Percentiles rank a stretch among this genome's conserved stretches.
These are phyloP conservation scores for Holcopasites calliopsidis DNA, from an alignment of 1,140 invertebrate genomes.

Conservation along the genomic window DNA sequence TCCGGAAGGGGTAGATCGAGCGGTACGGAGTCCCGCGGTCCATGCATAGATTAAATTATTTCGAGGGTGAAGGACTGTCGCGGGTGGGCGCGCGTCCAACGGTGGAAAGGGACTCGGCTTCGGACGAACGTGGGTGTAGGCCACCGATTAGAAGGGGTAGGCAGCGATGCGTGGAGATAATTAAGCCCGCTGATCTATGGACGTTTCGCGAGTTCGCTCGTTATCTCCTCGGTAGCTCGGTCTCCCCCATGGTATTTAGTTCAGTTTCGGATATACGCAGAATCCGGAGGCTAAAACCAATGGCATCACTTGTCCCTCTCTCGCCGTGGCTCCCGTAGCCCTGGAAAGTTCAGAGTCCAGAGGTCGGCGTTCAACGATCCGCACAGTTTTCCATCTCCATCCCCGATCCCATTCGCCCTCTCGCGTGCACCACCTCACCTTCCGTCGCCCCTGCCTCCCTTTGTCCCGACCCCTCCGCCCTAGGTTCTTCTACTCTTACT, in stretches of 20 bases:
- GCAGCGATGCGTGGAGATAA: slow-evolving; percentile 78
- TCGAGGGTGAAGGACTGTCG: slow-evolving; percentile 31
- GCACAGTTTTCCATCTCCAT: slow-evolving; percentile 75
- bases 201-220: slow-evolving; percentile 80
- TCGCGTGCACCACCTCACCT: slow-evolving; percentile 44
- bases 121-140: slow-evolving; percentile 55
- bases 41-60: slow-evolving; percentile 31
- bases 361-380: slow-evolving; percentile 79
- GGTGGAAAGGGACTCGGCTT: slow-evolving; percentile 46
- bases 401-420: slow-evolving; percentile 61
- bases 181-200: slow-evolving; percentile 79
- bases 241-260: slow-evolving; percentile 74
- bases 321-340: slow-evolving; percentile 45
- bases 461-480: slow-evolving; percentile 46
- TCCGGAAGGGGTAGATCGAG: neutral
- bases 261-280: slow-evolving; percentile 76
- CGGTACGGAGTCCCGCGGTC: neutral
- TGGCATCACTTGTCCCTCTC: slow-evolving; percentile 61
- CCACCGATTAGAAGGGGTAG: slow-evolving; percentile 65
- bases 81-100: slow-evolving; percentile 19
- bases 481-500: slow-evolving; percentile 75
- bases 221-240: slow-evolving; percentile 77
- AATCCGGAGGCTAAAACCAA: slow-evolving; percentile 68
- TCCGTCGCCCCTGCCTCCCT: slow-evolving; percentile 33
- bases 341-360: slow-evolving; percentile 73